Evolutionary conservation across 23 tunicate genomes (phyloP).

Genomic region (Trididemnum clinides): DNA sequence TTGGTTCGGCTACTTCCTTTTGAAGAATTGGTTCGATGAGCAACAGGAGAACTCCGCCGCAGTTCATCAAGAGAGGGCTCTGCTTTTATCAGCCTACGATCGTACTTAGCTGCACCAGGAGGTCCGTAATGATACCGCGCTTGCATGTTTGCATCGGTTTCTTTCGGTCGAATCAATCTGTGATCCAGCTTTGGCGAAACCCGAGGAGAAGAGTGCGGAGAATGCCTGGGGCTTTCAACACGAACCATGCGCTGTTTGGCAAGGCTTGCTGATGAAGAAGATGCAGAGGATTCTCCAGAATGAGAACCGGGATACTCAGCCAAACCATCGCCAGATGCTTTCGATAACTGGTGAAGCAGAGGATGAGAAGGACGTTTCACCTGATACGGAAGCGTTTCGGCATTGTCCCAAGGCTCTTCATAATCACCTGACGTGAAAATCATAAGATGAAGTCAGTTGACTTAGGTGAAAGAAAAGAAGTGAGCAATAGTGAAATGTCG

Average conservation of each 20-base stretch:
- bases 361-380: neutral
- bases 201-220: conserved; percentile 49
- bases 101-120: conserved; percentile 28
- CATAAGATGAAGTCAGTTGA: no score
- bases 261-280: conserved; percentile 53
- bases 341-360: neutral
- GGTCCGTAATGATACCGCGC: conserved; percentile 15
- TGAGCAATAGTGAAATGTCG: no score
- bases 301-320: conserved; percentile 8
- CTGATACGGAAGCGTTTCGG: conserved; percentile 38
- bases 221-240: conserved; percentile 37
- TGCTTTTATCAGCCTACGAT: conserved; percentile 79
- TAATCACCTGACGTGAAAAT: conserved; percentile 31
- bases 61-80: conserved; percentile 81
- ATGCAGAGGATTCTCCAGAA: conserved; percentile 58
- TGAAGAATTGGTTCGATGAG: neutral
- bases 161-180: conserved; percentile 64
- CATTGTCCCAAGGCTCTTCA: conserved; percentile 92
- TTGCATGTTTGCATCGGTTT: conserved; percentile 16
- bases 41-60: conserved; percentile 22
- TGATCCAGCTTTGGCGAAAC: conserved; percentile 63
- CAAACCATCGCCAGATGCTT: conserved; percentile 1
- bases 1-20: conserved; percentile 54
- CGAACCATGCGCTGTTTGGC: conserved; percentile 59
- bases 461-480: no score